Conservation (phyloP, 2,113 vertebrate species). For the Thymallus thymallus region DNA sequence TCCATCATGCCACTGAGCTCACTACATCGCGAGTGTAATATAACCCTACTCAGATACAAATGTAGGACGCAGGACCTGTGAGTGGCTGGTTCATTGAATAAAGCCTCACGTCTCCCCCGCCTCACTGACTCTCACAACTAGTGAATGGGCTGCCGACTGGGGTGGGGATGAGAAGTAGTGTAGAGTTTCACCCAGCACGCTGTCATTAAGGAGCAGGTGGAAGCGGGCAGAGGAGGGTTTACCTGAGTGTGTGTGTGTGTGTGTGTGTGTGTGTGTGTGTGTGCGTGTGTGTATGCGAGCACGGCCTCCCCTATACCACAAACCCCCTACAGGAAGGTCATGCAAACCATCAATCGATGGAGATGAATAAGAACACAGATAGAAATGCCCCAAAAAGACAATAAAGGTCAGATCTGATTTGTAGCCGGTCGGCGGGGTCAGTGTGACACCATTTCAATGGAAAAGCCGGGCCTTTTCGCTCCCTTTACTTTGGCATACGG, state of each 20-base stretch:
- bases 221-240: conserved; percentile 12
- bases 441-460: conserved; percentile 19
- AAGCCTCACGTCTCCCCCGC: not conserved
- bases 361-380: conserved; percentile 53
- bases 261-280: conserved; percentile 11
- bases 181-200: conserved; percentile 48
- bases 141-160: conserved; percentile 18
- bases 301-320: conserved; percentile 26
- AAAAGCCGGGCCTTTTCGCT: conserved; percentile 10
- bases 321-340: conserved; percentile 64
- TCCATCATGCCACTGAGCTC: not conserved
- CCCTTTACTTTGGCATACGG: not conserved
- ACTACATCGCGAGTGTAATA: not conserved
- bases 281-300: conserved; percentile 32
- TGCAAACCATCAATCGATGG: conserved; percentile 53
- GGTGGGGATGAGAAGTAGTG: conserved; percentile 25
- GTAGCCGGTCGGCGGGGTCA: conserved; percentile 28
- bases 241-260: conserved; percentile 32
- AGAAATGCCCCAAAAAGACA: conserved; percentile 33
- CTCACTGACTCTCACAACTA: not conserved
- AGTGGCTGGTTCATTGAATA: not conserved
- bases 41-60: not conserved
- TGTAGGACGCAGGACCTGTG: not conserved
- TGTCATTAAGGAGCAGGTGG: conserved; percentile 31
- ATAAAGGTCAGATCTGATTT: conserved; percentile 15